Conservation (phyloP, 2,888 invertebrate species). For the Ptychoptera contaminata region DNA sequence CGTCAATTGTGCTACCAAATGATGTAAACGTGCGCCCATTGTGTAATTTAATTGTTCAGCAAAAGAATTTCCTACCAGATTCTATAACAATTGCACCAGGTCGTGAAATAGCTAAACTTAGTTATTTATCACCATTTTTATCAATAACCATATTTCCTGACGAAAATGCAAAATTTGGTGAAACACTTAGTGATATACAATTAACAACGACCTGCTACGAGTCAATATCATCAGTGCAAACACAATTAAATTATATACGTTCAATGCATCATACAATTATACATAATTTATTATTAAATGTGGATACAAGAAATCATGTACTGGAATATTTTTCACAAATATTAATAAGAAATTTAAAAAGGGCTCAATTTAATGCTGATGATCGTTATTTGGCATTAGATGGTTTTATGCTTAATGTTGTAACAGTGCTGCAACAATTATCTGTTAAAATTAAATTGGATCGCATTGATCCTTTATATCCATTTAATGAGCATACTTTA, state of each 20-base stretch:
- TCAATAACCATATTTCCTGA: constrained; percentile 85
- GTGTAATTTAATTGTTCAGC: constrained; percentile 45
- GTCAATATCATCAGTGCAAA: not conserved
- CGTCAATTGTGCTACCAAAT: not conserved
- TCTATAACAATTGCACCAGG: constrained; percentile 58
- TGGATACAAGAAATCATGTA: constrained; percentile 61
- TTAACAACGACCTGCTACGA: constrained; percentile 1
- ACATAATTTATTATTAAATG: constrained; percentile 68
- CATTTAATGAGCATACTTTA: constrained; percentile 64
- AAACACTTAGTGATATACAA: constrained; percentile 35
- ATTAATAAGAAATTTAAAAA: constrained; percentile 66
- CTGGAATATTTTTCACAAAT: constrained; percentile 65
- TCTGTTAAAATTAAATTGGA: constrained; percentile 80
- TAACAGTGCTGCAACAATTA: constrained; percentile 79
- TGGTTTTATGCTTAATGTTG: constrained; percentile 88
- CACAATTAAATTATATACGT: constrained; percentile 58
- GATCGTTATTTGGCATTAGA: constrained; percentile 78
- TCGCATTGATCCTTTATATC: constrained; percentile 78
- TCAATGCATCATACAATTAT: constrained; percentile 64
- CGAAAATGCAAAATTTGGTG: constrained; percentile 79
- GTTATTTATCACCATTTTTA: constrained; percentile 84
- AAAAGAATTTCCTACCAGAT: constrained; percentile 58
- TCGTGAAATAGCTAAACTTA: constrained; percentile 68
- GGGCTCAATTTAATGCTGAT: constrained; percentile 81
- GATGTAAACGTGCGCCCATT: constrained; percentile 46